Conservation (phyloP, 2,797 vertebrate genomes). For the Linurgus olivaceus region DNA sequence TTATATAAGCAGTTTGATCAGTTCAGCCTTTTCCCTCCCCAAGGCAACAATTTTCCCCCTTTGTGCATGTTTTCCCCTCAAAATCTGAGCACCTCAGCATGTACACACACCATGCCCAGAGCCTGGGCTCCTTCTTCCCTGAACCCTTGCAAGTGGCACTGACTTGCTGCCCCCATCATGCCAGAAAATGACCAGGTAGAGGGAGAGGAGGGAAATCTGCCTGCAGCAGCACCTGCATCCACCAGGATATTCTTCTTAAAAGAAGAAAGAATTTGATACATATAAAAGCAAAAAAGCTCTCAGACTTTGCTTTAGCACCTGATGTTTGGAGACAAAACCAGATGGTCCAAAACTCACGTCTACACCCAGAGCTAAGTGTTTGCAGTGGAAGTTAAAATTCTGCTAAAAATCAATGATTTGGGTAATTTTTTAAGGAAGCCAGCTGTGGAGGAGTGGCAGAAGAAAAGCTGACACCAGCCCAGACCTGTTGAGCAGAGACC, state of each 20-base stretch:
- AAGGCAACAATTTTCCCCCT: conserved; percentile 72
- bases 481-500: background rate
- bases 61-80: background rate
- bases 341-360: background rate
- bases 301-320: background rate
- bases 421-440: background rate
- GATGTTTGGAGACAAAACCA: background rate
- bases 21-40: conserved; percentile 73
- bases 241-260: background rate
- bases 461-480: background rate
- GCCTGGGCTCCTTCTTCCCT: background rate
- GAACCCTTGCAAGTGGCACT: background rate
- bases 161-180: background rate
- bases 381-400: background rate
- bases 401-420: background rate
- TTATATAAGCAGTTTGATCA: conserved; percentile 75
- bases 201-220: background rate
- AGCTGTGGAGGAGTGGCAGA: background rate
- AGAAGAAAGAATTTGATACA: background rate
- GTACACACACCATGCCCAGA: background rate
- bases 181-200: background rate
- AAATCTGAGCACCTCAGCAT: background rate
- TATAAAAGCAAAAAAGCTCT: background rate
- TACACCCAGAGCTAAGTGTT: background rate
- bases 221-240: background rate